Conservation (phyloP, 2,888 invertebrate genomes). For the Melieria omissa region DNA sequence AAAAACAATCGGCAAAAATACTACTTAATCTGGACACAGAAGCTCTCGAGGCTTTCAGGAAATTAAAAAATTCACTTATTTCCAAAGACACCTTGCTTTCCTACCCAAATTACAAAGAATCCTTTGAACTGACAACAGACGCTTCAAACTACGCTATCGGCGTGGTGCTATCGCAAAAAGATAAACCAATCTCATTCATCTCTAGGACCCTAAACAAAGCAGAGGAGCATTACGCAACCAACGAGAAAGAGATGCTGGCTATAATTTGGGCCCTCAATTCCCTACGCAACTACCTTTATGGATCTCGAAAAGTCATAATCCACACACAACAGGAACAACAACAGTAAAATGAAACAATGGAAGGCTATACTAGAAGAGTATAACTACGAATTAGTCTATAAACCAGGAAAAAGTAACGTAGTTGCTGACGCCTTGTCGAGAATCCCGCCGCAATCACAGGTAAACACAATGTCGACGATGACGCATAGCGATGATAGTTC, state of each 20-base stretch:
- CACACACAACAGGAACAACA: no score
- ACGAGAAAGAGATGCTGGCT: slow-evolving; percentile 6
- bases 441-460: no score
- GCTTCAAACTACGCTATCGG: background rate
- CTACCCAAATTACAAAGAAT: background rate
- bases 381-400: no score
- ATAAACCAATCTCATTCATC: background rate
- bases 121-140: slow-evolving; percentile 1
- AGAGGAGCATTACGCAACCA: slow-evolving; percentile 2
- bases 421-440: no score
- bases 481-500: background rate
- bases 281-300: slow-evolving; percentile 13
- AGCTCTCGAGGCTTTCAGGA: background rate
- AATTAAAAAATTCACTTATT: slow-evolving; percentile 3
- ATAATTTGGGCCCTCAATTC: background rate
- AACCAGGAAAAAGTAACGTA: no score
- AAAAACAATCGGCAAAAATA: slow-evolving; percentile 27
- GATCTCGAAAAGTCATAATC: slow-evolving; percentile 8
- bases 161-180: no score
- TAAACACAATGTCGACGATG: background rate
- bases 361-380: no score
- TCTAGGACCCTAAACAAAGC: background rate
- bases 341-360: no score
- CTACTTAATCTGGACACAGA: slow-evolving; percentile 12
- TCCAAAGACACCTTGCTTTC: background rate